Percentiles rank a stretch among this genome's conserved stretches.
These are phyloP conservation scores for Hirudo medicinalis DNA, from an alignment of 1,140 invertebrate genomes.

Conservation along the genomic window DNA sequence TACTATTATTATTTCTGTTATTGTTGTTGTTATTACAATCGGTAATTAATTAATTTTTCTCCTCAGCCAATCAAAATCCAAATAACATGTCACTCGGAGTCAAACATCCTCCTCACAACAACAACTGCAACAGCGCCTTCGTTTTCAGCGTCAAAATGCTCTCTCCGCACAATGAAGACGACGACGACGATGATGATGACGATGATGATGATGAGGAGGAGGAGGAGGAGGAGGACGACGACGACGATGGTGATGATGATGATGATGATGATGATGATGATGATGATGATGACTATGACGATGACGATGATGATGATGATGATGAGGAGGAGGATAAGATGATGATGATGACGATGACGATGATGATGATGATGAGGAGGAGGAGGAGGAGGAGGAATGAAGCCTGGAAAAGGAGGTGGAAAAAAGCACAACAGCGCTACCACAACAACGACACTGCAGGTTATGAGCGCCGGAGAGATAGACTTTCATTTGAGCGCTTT, in stretches of 20 bases:
- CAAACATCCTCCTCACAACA: too few species aligned
- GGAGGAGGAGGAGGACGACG: slow-evolving; percentile 8
- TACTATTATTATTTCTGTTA: too few species aligned
- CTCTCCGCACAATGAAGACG: too few species aligned
- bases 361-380: neutral
- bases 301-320: slow-evolving; percentile 16
- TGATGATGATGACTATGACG: slow-evolving; percentile 11
- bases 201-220: neutral
- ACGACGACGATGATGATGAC: neutral
- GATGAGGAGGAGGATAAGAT: neutral
- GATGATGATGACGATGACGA: slow-evolving; percentile 4
- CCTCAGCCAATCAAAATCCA: too few species aligned
- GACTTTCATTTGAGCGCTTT: neutral
- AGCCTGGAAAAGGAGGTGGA: too few species aligned
- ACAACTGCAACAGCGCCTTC: too few species aligned
- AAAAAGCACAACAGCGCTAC: too few species aligned
- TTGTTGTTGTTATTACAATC: too few species aligned
- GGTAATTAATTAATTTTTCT: too few species aligned
- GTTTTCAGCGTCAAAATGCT: too few species aligned
- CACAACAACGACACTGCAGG: neutral
- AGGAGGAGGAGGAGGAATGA: neutral
- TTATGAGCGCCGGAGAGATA: neutral
- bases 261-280: slow-evolving; percentile 10
- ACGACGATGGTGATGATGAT: slow-evolving; percentile 7
- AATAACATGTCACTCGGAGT: too few species aligned